Base-by-base conservation (phyloP, 2,888 invertebrate species). In the Euclidia mi region DNA sequence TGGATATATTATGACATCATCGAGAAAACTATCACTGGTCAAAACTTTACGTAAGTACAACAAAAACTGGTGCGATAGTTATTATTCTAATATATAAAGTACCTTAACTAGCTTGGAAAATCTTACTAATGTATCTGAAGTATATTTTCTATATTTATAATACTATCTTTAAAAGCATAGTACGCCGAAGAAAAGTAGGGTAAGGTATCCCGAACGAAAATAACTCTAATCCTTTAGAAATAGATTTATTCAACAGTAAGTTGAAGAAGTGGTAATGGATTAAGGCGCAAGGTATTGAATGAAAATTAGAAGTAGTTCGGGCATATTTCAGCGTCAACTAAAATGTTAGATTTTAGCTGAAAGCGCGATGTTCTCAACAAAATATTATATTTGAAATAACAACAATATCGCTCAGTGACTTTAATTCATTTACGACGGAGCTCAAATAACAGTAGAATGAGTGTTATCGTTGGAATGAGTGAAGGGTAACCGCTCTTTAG, bases 311-410 rank as follows among this genome's bases (percentile, higher is more conserved):
- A n/a, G 3, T 15, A 20, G 20, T 18, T 31, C 2, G 10, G 11
- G 15, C 14, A n/a, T 28, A 28, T 34, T 15, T 48, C 31, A 41
- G 25, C 42, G 14, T 2, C 25, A n/a, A n/a, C n/a, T n/a, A n/a
- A n/a, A n/a, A n/a, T n/a, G n/a, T 14, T 48, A 15, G 18, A 38
- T 29, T n/a, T n/a, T n/a, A n/a, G 40, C 20, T 40, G 11, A 18
- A 11, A 37, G 37, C n/a, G 20, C 40, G n/a, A n/a, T n/a, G 40
- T 37, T 47, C 37, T 17, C 29, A 14, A 12, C n/a, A 38, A 48
- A 34, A 48, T n/a, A n/a, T n/a, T 15, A 48, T 32, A 32, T 3
- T 35, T 43, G 7, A 14, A 50, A 18, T 43, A 42, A 50, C 17
- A 35, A 28, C 38, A 42, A 35, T 35, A 12, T 28, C 17, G 12